Base-by-base conservation (phyloP, 2,797 vertebrate genomes). In the Erpetoichthys calabaricus region DNA sequence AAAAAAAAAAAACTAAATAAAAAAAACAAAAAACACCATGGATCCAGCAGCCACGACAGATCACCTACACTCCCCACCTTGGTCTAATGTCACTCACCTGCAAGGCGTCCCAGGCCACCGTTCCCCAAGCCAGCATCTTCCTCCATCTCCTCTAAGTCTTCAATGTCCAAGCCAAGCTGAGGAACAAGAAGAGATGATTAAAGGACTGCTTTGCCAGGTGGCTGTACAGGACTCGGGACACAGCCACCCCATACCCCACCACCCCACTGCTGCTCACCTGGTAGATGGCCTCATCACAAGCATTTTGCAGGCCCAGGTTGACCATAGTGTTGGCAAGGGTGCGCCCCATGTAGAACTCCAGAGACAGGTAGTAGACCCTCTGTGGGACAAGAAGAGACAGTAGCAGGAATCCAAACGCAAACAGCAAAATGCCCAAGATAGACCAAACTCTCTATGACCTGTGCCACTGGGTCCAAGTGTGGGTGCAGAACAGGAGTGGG, bases 281-380 rank as follows among this genome's bases (percentile, higher is more conserved):
- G 70, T 98, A 98, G 67, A 97, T 80, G n/a, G 95, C 90, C 64
- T 98, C 95, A 0, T 98, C 94, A 1, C 94, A 97, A 62, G 95
- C 90, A 0, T 96, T 98, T 75, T 98, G 92, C 73, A 98, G 78
- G 5, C 95, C 95, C 57, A 98, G 80, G 80, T 97, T 98, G 62
- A 98, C 90, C 95, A 98, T 98, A 2, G 95, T 98, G 80, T 98
- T 98, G 65, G 97, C 92, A 47, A 98, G 81, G 0, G 94, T 89
- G 57, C 94, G 72, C 56, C 94, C 94, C 89, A 98, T 97, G 74
- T 98, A 98, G 75, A 98, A 98, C 74, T 98, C 95, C 81, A 98
- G 76, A 46, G 95, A 97, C 45, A 98, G 89, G 64, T 98, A 97
- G 68, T 97, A 98, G n/a, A 97, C 87, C 66, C 95, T 85, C 95